phyloP scores from a whole-genome alignment of 92 coral and sea anemone genomes.

The Umimayanthus kanabou region DNA sequence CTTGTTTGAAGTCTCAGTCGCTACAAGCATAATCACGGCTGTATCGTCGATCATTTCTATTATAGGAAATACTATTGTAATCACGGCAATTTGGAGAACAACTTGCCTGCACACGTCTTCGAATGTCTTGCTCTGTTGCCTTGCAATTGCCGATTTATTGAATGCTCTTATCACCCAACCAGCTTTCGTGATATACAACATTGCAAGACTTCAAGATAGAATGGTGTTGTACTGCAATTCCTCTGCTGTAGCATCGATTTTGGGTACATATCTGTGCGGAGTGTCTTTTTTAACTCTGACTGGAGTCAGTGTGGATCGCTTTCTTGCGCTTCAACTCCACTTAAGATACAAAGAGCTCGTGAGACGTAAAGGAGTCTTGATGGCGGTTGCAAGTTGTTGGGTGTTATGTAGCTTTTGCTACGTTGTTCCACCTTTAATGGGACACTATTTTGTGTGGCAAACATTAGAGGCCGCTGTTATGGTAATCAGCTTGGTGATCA shows the following conservation, averaged over 20 bases:
- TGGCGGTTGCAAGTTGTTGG: conserved; percentile 21
- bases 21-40: not conserved
- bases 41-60: conserved; percentile 6
- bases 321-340: conserved; percentile 15
- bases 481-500: not conserved
- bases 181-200: conserved; percentile 28
- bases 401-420: not conserved
- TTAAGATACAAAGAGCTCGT: conserved; percentile 15
- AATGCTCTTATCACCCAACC: conserved; percentile 23
- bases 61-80: conserved; percentile 1
- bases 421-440: conserved; percentile 8
- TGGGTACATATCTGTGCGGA: conserved; percentile 23
- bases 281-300: conserved; percentile 16
- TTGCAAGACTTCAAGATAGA: conserved; percentile 10
- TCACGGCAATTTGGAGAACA: conserved; percentile 16
- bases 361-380: not conserved
- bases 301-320: conserved; percentile 3
- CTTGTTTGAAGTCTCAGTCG: not conserved
- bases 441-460: conserved; percentile 15
- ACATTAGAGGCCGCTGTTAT: not conserved
- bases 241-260: not conserved
- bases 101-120: conserved; percentile 3
- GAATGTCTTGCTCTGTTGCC: conserved; percentile 22
- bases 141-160: conserved; percentile 23
- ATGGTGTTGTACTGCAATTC: conserved; percentile 1